Evolutionary conservation across 1,140 invertebrate species (phyloP), one percentile per base, ranked within the genome.

Genomic region (Neodiprion pinetum): DNA sequence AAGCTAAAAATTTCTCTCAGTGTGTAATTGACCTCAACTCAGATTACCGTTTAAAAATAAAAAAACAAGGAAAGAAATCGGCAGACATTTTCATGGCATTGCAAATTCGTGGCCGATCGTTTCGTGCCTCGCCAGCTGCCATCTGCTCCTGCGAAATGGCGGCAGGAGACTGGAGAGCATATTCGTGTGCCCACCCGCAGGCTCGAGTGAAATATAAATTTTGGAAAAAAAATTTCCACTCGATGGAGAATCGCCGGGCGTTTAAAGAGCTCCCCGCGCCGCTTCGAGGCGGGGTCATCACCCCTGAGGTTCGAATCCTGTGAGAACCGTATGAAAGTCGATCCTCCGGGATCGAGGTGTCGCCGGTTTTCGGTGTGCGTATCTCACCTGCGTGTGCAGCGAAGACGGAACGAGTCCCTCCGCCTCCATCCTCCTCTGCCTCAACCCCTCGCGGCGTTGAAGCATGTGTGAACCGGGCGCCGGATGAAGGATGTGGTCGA

Each of bases 281-380:
- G 1, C 28, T 2, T 40, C 28, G 28, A 40, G 53, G 76, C 76
- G 83, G 83, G 84, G 84, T 84, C 83, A 79, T 82, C 81, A 80
- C 75, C 80, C 80, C 73, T 78, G 77, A 82, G 76, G 72, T 74
- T 77, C 71, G 79, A 66, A 73, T 72, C 74, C 77, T 85, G 83
- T 86, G 86, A 85, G 85, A 86, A 86, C 82, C 76, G 74, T 77
- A 77, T 76, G 84, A 81, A 85, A 86, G 80, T 67, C 76, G 84
- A 84, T 83, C 80, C 80, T 76, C 71, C 65, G 65, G 71, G 68
- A 66, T 73, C 21, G n/a, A 61, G 53, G 53, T 61, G 11, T 61
- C 67, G 14, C 47, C 28, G 23, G 9, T 12, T 49, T n/a, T 23
- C 12, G 50, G 49, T 49, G 10, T 14, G 11, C 23, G 11, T 68